Evolutionary conservation across 2,888 invertebrate genomes (phyloP), one percentile per base, ranked within the genome.

Genomic region (Pandemis corylana): DNA sequence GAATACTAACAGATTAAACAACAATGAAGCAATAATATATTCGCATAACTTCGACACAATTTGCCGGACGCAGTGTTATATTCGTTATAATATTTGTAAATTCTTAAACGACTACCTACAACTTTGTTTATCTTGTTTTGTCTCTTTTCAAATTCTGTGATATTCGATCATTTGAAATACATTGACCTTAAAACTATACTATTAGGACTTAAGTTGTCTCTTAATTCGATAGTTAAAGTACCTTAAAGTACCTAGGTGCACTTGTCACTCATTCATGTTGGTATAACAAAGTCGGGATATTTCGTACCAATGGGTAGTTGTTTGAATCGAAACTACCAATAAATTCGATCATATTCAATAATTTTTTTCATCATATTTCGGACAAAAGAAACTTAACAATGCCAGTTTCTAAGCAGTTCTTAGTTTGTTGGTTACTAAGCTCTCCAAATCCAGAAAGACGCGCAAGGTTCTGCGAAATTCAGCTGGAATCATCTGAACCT

Each of bases 21-120:
- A 59, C 12, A 28, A 1, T 15, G n/a, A 51, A 51, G n/a, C 12
- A 51, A n/a, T n/a, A 51, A 51, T 13, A 51, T 13, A 51, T 15
- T n/a, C 7, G 13, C 20, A 28, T 59, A 12, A 28, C 41, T 28
- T 62, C 41, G 62, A 42, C 7, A 10, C 59, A 10, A 9, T 67
- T 41, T 41, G 49, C 59, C 51, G 28, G 36, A 69, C 69, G 74
- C 51, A 74, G 74, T 70, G 65, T 74, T 44, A 51, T 42, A 28
- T 74, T 66, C 65, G 13, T 12, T 59, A 49, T 13, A 28, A 53
- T 66, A 74, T 74, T 74, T 65, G 61, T 74, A 64, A 66, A 70
- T 70, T 69, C 5, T 42, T 41, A n/a, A 20, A 13, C 42, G 41
- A 15, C 64, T 61, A 28, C 28, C 20, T 20, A 46, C 10, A 44